Evolutionary conservation across 2,113 vertebrate species (phyloP).

Genomic region (Clarias batrachus): DNA sequence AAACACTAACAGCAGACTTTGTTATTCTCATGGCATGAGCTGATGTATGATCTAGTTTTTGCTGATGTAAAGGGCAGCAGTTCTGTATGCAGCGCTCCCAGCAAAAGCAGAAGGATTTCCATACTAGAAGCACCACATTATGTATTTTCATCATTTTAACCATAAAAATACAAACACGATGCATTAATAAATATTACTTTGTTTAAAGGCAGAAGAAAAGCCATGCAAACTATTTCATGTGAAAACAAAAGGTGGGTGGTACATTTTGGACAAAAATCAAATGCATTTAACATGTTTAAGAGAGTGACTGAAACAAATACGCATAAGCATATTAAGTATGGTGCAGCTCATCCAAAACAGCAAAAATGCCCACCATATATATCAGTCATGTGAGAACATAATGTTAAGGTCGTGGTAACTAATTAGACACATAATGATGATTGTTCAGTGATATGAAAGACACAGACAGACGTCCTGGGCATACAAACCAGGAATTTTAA

Average conservation of each 20-base stretch:
- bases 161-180: slow-evolving; percentile 21
- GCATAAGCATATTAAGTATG: not conserved
- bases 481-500: too few species aligned
- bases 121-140: not conserved
- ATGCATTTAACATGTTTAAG: not conserved
- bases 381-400: not conserved
- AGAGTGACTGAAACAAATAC: not conserved
- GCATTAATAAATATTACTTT: not conserved
- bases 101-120: slow-evolving; percentile 34
- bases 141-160: not conserved
- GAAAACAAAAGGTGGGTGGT: too few species aligned
- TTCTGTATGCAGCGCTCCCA: not conserved
- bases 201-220: not conserved
- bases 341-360: not conserved
- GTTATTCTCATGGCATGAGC: not conserved
- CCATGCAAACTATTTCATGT: not conserved
- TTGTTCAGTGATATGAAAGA: too few species aligned
- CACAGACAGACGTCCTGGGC: too few species aligned
- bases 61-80: not conserved
- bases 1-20: slow-evolving; percentile 31
- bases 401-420: too few species aligned
- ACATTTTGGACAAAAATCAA: not conserved
- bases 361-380: not conserved
- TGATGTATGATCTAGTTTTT: not conserved
- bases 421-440: too few species aligned